These are phyloP conservation scores for Drosophila flavopinicola DNA, from an alignment of 2,888 invertebrate genomes.

Conservation along the genomic window DNA sequence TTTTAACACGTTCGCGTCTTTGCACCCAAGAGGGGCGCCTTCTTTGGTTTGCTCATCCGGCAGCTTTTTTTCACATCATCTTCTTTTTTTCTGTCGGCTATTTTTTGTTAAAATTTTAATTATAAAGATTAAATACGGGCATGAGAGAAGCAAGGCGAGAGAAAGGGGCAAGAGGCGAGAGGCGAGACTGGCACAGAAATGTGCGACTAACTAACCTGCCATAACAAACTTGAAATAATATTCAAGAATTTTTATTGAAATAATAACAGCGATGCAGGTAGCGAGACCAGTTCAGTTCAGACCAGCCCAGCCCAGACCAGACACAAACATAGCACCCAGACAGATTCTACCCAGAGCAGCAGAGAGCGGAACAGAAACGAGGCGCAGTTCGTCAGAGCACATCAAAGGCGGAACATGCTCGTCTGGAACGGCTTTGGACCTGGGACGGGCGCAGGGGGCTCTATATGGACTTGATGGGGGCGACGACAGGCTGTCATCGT, in stretches of 20 bases:
- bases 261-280: conserved; percentile 64
- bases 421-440: conserved; percentile 35
- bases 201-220: conserved; percentile 67
- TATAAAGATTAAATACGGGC: conserved; percentile 72
- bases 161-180: conserved; percentile 25
- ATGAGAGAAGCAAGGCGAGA: too few relatives aligned
- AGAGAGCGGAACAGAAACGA: too few relatives aligned
- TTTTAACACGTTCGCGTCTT: conserved; percentile 72
- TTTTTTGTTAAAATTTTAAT: conserved; percentile 71
- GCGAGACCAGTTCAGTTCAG: too few relatives aligned
- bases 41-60: conserved; percentile 26
- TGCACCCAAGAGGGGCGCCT: conserved; percentile 47
- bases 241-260: conserved; percentile 79
- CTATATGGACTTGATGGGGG: conserved; percentile 49
- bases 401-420: conserved; percentile 70
- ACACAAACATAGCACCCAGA: conserved; percentile 23
- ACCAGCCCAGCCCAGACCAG: too few relatives aligned
- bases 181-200: conserved; percentile 29
- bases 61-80: conserved; percentile 18
- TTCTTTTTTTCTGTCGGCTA: conserved; percentile 15
- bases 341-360: conserved; percentile 22
- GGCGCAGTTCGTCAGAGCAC: conserved; percentile 67
- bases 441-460: not conserved
- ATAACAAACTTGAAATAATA: conserved; percentile 75
- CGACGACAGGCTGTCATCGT: conserved; percentile 68